Conservation (phyloP, 2,888 invertebrate genomes). For the Nephrotoma flavescens region DNA sequence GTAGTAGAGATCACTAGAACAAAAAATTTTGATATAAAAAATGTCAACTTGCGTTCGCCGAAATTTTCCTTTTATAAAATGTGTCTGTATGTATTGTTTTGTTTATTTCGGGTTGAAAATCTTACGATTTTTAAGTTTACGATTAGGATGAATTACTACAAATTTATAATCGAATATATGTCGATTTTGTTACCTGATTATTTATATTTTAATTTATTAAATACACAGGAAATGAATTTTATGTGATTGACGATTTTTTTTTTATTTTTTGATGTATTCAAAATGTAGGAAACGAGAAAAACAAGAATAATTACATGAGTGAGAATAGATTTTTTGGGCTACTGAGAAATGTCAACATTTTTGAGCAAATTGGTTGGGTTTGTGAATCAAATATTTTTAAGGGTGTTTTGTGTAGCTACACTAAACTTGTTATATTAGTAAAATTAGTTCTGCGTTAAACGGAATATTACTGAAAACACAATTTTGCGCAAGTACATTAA, state of each 20-base stretch:
- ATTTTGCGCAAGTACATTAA: too few relatives aligned
- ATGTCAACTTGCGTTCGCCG: neutral
- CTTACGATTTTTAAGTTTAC: neutral
- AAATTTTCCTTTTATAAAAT: neutral
- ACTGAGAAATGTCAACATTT: neutral
- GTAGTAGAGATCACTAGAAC: neutral
- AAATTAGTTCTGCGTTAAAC: too few relatives aligned
- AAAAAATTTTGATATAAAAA: neutral
- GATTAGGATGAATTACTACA: neutral
- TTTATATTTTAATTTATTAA: neutral
- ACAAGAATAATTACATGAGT: neutral
- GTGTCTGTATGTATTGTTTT: neutral
- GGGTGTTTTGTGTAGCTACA: neutral
- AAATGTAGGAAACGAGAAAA: neutral
- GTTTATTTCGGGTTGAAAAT: neutral
- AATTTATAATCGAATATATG: neutral
- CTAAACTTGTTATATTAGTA: too few relatives aligned
- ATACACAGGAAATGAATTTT: neutral
- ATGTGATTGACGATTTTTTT: neutral
- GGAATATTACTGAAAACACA: too few relatives aligned
- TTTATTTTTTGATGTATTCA: neutral
- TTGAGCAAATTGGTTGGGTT: neutral
- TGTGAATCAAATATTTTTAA: neutral
- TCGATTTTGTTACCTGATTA: neutral
- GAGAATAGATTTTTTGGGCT: neutral